A percentile compares a stretch with the other conserved stretches of the same genome.
phyloP scores from a whole-genome alignment of 2,888 invertebrate genomes.

The Drosophila rellima region DNA sequence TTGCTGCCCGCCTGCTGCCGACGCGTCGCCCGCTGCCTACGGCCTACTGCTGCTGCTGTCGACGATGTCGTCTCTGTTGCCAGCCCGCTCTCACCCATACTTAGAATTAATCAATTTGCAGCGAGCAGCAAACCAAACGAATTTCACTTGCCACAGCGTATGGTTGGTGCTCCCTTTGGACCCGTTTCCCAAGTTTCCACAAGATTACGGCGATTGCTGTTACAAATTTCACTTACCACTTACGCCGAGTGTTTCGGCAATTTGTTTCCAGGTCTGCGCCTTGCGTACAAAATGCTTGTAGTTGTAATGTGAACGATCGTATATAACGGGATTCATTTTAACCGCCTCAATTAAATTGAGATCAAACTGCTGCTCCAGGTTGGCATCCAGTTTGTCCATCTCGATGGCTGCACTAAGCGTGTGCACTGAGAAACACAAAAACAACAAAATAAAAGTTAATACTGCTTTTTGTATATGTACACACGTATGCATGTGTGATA shows the following conservation, averaged over 20 bases:
- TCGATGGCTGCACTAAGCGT: constrained; percentile 75
- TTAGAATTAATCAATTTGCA: constrained; percentile 67
- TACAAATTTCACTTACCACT: constrained; percentile 79
- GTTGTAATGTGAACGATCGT: constrained; percentile 84
- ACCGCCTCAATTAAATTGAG: constrained; percentile 83
- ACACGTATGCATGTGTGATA: constrained; percentile 3
- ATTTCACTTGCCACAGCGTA: constrained; percentile 61
- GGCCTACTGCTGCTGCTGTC: constrained; percentile 33
- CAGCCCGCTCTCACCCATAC: constrained; percentile 46
- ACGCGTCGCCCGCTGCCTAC: constrained; percentile 63
- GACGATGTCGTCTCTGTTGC: constrained; percentile 61
- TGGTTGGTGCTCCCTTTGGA: constrained; percentile 46
- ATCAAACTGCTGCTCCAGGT: constrained; percentile 84
- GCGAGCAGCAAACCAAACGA: constrained; percentile 37
- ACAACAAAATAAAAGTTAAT: constrained; percentile 30
- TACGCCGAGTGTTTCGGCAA: constrained; percentile 83
- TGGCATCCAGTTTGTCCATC: constrained; percentile 84
- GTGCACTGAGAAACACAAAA: constrained; percentile 66
- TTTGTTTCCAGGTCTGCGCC: constrained; percentile 84
- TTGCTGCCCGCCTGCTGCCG: constrained; percentile 68
- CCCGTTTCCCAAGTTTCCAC: constrained; percentile 23
- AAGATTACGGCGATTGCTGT: constrained; percentile 8
- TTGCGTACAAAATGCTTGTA: constrained; percentile 84
- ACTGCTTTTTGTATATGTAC: background rate
- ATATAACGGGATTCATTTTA: constrained; percentile 84